Percentiles rank a stretch among this genome's conserved stretches.
phyloP scores from a whole-genome alignment of 1,140 invertebrate genomes.

The Penaeus vannamei region DNA sequence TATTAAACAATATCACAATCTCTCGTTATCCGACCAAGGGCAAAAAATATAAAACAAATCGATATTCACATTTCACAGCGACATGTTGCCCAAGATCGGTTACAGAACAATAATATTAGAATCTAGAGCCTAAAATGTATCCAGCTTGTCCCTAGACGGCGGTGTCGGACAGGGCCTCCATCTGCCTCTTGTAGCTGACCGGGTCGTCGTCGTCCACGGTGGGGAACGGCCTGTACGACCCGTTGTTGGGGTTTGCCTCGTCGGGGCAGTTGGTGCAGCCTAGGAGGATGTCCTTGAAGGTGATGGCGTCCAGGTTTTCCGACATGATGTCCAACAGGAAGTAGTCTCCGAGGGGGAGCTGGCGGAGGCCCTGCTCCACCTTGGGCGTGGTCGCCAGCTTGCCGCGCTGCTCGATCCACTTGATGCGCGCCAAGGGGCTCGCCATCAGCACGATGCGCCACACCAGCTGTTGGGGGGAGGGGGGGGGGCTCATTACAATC shows the following conservation, averaged over 20 bases:
- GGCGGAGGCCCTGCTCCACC: slow-evolving; percentile 51
- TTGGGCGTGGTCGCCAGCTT: slow-evolving; percentile 40
- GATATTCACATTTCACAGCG: no score
- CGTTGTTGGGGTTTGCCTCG: not conserved
- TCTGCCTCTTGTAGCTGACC: slow-evolving; percentile 30
- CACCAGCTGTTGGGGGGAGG: slow-evolving; percentile 51
- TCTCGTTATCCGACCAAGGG: no score
- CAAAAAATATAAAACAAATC: no score
- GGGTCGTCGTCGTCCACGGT: slow-evolving; percentile 54
- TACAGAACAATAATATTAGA: no score
- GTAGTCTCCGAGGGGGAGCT: slow-evolving; percentile 69
- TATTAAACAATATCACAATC: no score
- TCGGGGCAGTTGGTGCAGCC: not conserved
- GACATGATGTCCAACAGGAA: slow-evolving; percentile 68
- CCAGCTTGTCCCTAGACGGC: slow-evolving; percentile 15
- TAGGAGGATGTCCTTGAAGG: slow-evolving; percentile 65
- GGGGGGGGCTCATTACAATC: not conserved
- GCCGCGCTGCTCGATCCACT: slow-evolving; percentile 54
- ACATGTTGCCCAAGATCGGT: no score
- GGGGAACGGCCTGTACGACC: slow-evolving; percentile 47
- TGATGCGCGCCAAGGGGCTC: slow-evolving; percentile 57
- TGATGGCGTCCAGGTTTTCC: slow-evolving; percentile 69
- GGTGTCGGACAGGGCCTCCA: slow-evolving; percentile 24
- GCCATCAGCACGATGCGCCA: slow-evolving; percentile 61
- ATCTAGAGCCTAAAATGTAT: no score